These are phyloP conservation scores for Daphoenositta chrysoptera DNA, from an alignment of 2,113 vertebrate genomes.

Conservation along the genomic window DNA sequence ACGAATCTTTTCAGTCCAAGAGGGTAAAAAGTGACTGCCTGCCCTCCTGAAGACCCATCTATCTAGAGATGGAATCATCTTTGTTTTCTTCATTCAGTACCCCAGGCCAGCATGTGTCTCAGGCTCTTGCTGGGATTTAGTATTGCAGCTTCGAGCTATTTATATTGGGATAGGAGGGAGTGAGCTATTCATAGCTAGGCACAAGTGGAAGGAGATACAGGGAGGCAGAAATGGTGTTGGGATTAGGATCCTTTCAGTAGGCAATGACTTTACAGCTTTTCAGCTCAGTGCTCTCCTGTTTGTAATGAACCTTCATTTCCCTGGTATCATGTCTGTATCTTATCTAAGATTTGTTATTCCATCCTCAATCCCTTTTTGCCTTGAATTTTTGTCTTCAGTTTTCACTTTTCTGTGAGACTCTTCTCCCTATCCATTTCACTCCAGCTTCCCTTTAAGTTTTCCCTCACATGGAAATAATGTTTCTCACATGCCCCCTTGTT, in stretches of 20 bases:
- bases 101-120: constrained; percentile 6
- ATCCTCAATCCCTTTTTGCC: not conserved
- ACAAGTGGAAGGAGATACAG: not conserved
- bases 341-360: not conserved
- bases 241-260: not conserved
- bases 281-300: not conserved
- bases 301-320: not conserved
- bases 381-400: not conserved
- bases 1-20: not conserved
- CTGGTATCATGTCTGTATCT: not conserved
- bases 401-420: not conserved
- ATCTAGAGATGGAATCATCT: not conserved
- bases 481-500: not conserved
- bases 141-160: constrained; percentile 62
- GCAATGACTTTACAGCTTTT: not conserved
- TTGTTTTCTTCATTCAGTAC: not conserved
- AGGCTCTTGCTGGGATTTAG: constrained; percentile 30
- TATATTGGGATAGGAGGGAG: constrained; percentile 49
- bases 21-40: not conserved
- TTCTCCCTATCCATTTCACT: not conserved
- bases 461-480: not conserved
- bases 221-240: not conserved
- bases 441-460: not conserved
- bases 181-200: constrained; percentile 51
- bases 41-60: not conserved